Evolutionary conservation across 2,888 invertebrate genomes (phyloP), one percentile per base, ranked within the genome.

Genomic region (Tiphia femorata): DNA sequence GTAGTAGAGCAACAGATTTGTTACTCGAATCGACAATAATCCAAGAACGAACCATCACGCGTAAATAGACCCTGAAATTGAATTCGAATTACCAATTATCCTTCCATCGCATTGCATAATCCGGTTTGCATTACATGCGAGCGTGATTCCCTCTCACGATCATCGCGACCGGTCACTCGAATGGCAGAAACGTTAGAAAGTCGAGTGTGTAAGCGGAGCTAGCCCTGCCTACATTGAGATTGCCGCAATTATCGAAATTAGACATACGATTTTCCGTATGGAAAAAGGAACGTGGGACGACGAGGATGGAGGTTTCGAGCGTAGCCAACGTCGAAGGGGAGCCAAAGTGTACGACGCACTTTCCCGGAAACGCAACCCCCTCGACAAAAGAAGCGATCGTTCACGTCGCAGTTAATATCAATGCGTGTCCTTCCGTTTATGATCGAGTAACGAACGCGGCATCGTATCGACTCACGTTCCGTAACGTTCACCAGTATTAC

Each of bases 171-270:
- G 25, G 19, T 16, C 41, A 48, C 25, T 16, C 35, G 3, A 16
- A 48, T 29, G 20, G 16, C 14, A 16, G 16, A 33, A 37, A 16
- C 30, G 49, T 57, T 69, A 69, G 67, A 70, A 72, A 65, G 67
- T 64, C 60, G 35, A 27, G 57, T 53, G n/a, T n/a, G 49, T 62
- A 58, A 57, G 48, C 33, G 8, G 33, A 8, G 33, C 33, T n/a
- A 6, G 29, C 29, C 10, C 29, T 29, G 29, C 29, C 29, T n/a
- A n/a, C n/a, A 50, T 52, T 54, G 61, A 67, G 65, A 70, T 67
- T 58, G 47, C 58, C 35, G 46, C 54, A 49, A 62, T 71, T 62
- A 71, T 64, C 37, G 49, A 62, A 64, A 68, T 70, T 70, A 44
- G n/a, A n/a, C n/a, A n/a, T 66, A 68, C 62, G 61, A 64, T 46